A percentile compares a stretch with the other conserved stretches of the same genome.
Evolutionary conservation across 2,797 vertebrate genomes (phyloP).

Genomic region (Okamejei kenojei): DNA sequence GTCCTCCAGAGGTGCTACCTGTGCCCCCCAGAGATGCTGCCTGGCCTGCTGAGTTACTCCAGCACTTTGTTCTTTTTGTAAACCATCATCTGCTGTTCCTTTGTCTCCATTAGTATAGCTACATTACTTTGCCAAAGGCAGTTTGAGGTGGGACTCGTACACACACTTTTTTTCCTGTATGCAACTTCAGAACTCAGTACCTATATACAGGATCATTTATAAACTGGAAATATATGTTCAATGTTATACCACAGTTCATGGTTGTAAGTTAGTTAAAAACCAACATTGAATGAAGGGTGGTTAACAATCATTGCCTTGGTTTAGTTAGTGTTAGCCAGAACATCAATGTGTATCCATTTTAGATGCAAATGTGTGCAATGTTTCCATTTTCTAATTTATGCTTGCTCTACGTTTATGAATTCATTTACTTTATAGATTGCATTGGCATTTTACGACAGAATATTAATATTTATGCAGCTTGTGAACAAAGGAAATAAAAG

Average conservation of each 20-base stretch:
- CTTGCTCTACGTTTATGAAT: neutral
- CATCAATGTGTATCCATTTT: neutral
- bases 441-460: neutral
- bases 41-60: too few species aligned
- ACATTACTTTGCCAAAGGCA: neutral
- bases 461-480: too few species aligned
- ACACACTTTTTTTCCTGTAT: neutral
- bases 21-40: too few species aligned
- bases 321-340: neutral
- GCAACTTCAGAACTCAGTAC: neutral
- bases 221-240: neutral
- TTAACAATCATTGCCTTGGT: neutral
- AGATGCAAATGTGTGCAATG: neutral
- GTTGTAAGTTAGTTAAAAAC: neutral
- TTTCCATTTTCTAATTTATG: neutral
- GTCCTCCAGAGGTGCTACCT: too few species aligned
- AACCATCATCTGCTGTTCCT: too few species aligned
- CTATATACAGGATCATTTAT: neutral
- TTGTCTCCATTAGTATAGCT: too few species aligned
- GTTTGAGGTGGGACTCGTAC: neutral
- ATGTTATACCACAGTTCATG: too few species aligned
- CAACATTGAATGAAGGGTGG: neutral
- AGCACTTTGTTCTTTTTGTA: too few species aligned
- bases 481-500: neutral
- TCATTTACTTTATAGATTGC: neutral